Percentiles rank a stretch among this genome's conserved stretches.
Evolutionary conservation across 35 echinoderm and acorn worm species (phyloP).

Genomic region (Chiridota heheva): DNA sequence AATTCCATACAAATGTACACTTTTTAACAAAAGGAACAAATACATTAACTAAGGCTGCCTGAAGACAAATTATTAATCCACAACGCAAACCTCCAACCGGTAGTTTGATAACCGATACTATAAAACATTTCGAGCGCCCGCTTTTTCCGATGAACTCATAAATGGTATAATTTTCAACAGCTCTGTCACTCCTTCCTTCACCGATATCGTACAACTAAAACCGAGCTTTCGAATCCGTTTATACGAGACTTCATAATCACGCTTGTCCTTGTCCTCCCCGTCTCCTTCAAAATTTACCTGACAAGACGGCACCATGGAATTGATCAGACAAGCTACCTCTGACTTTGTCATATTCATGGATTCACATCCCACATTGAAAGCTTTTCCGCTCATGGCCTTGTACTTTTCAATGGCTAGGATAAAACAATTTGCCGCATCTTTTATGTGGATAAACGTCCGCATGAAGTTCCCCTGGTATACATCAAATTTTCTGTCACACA

Average conservation of each 20-base stretch:
- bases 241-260: conserved; percentile 78
- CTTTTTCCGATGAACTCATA: conserved; percentile 42
- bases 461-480: conserved; percentile 69
- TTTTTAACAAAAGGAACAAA: too few species aligned
- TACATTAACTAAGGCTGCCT: too few species aligned
- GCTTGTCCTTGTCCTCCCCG: conserved; percentile 75
- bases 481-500: conserved; percentile 55
- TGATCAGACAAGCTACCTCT: conserved; percentile 55
- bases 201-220: conserved; percentile 42
- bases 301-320: conserved; percentile 43
- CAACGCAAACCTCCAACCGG: too few species aligned
- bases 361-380: conserved; percentile 68
- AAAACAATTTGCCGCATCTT: conserved; percentile 59
- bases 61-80: too few species aligned
- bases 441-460: conserved; percentile 72
- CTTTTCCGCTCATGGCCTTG: conserved; percentile 64
- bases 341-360: conserved; percentile 78
- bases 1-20: too few species aligned
- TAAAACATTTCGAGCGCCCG: conserved; percentile 63
- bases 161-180: conserved; percentile 65
- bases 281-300: conserved; percentile 30
- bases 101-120: too few species aligned
- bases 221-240: conserved; percentile 54
- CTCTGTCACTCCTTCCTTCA: conserved; percentile 60
- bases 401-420: conserved; percentile 66